phyloP scores from a whole-genome alignment of 1,140 invertebrate species.

The Amphibalanus amphitrite region DNA sequence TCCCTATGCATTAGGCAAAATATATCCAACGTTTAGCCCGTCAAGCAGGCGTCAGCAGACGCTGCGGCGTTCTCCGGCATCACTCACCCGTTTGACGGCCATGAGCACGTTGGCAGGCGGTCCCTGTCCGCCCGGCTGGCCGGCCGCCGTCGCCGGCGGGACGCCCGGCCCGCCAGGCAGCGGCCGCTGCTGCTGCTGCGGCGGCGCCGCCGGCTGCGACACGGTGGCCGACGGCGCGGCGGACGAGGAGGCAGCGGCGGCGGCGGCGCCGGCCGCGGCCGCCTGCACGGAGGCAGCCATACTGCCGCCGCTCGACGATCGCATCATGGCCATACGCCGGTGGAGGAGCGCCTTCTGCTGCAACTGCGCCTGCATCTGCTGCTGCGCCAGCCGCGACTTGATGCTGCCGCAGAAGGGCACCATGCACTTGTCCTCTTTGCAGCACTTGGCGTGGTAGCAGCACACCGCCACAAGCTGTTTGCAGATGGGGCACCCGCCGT shows the following conservation, averaged over 20 bases:
- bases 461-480: constrained; percentile 96
- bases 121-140: constrained; percentile 22
- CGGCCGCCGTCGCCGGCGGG: no score
- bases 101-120: constrained; percentile 66
- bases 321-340: constrained; percentile 78
- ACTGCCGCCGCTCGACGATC: not conserved
- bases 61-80: not conserved
- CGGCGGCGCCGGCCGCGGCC: constrained; percentile 8
- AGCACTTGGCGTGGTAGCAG: constrained; percentile 98
- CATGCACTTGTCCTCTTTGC: constrained; percentile 83
- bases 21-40: no score
- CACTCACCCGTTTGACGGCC: constrained; percentile 50
- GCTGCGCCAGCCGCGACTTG: constrained; percentile 90
- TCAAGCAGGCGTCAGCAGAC: no score
- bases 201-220: no score
- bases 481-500: constrained; percentile 92
- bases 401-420: constrained; percentile 98
- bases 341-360: constrained; percentile 73
- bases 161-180: no score
- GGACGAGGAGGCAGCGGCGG: no score
- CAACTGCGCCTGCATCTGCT: constrained; percentile 79
- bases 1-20: no score
- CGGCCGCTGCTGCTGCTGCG: no score
- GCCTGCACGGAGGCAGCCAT: not conserved
- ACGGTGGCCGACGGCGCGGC: no score